These are phyloP conservation scores for Platanista minor DNA, from an alignment of 2,113 vertebrate species.

Conservation along the genomic window DNA sequence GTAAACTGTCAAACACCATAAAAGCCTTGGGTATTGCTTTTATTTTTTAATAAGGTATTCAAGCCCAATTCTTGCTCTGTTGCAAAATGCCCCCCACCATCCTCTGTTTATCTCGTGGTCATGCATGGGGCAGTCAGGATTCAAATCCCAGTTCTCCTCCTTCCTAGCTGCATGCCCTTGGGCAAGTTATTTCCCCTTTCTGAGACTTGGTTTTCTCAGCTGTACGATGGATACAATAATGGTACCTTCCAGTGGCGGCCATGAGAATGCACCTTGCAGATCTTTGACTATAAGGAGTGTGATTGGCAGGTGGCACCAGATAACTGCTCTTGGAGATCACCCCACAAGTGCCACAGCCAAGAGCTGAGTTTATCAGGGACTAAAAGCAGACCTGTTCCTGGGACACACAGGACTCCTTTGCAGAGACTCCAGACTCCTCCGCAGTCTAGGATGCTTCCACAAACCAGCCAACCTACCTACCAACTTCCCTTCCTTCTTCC, in stretches of 20 bases:
- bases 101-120: not conserved
- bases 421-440: not conserved
- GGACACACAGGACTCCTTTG: not conserved
- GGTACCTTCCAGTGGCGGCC: not conserved
- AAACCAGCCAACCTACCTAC: not conserved
- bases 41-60: not conserved
- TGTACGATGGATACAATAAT: not conserved
- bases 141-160: not conserved
- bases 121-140: not conserved
- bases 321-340: not conserved
- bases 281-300: not conserved
- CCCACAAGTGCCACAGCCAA: no score
- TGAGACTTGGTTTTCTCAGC: not conserved
- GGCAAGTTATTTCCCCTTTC: not conserved
- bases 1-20: not conserved
- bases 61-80: not conserved
- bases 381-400: no score
- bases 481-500: no score
- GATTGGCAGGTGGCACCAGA: not conserved
- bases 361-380: not conserved
- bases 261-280: not conserved
- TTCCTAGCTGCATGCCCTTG: not conserved
- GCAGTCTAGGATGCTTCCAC: not conserved
- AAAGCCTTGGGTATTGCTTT: not conserved
- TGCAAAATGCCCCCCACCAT: not conserved